Evolutionary conservation across 2,113 vertebrate genomes (phyloP).

Genomic region (Entomyzon cyanotis): DNA sequence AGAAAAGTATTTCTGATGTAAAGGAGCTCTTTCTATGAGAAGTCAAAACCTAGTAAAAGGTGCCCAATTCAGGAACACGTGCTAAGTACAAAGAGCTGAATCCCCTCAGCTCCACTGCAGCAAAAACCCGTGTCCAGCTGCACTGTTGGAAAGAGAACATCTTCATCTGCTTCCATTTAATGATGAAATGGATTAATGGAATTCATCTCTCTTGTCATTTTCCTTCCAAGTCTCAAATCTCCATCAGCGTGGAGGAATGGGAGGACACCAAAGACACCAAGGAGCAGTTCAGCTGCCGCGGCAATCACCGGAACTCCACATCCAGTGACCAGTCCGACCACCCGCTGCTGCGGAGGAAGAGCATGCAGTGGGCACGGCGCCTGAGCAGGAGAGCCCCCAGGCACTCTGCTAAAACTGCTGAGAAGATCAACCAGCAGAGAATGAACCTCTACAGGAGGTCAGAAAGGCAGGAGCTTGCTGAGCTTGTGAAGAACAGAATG

Average conservation of each 20-base stretch:
- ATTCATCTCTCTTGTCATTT: not conserved
- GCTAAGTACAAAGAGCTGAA: not conserved
- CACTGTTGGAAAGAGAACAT: not conserved
- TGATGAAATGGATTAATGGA: too few relatives aligned
- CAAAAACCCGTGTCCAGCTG: not conserved
- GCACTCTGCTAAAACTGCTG: conserved; percentile 77
- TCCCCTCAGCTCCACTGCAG: not conserved
- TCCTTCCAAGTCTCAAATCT: conserved; percentile 84
- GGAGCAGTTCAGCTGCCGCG: conserved; percentile 75
- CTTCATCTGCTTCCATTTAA: not conserved
- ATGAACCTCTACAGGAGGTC: conserved; percentile 87
- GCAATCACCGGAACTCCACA: conserved; percentile 78
- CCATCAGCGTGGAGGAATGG: conserved; percentile 87
- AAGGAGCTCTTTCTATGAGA: not conserved
- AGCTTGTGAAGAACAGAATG: conserved; percentile 93
- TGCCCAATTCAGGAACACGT: not conserved
- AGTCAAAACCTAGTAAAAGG: not conserved
- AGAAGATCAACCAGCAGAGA: conserved; percentile 86
- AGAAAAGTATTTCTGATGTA: not conserved
- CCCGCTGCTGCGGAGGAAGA: conserved; percentile 86
- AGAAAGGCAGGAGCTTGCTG: conserved; percentile 91
- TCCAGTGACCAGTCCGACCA: conserved; percentile 84
- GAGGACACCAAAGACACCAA: conserved; percentile 86
- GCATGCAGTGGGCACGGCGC: conserved; percentile 92
- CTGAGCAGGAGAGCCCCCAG: conserved; percentile 84